Percentiles rank a stretch among this genome's conserved stretches.
Evolutionary conservation across 53 echinoderm and acorn worm species (phyloP).

Genomic region (Temnopleurus reevesii): DNA sequence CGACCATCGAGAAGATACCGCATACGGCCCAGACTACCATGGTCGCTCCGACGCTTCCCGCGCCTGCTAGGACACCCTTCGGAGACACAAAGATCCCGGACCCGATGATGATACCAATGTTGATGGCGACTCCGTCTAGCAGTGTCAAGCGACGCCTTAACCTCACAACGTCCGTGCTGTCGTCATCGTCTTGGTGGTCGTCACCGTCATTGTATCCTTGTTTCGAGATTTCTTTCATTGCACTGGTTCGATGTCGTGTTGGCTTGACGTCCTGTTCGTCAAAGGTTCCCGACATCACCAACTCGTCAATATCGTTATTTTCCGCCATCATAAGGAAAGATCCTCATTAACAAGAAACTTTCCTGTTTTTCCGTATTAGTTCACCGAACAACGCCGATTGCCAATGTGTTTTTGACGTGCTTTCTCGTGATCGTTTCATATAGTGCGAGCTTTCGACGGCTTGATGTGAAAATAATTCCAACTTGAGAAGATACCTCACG

Average conservation of each 20-base stretch:
- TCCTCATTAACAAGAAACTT: too few relatives aligned
- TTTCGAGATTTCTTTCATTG: constrained; percentile 10
- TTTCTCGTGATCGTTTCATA: too few relatives aligned
- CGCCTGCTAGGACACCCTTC: constrained; percentile 76
- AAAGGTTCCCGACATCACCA: not conserved
- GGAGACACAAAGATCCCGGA: constrained; percentile 91
- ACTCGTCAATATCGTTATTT: not conserved
- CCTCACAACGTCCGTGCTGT: not conserved
- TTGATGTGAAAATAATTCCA: too few relatives aligned
- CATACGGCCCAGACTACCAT: constrained; percentile 76
- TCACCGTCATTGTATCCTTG: not conserved
- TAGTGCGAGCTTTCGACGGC: too few relatives aligned
- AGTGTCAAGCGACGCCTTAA: constrained; percentile 32
- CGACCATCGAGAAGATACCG: constrained; percentile 78
- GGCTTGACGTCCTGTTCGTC: constrained; percentile 19
- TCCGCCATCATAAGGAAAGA: not conserved
- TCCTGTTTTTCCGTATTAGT: too few relatives aligned
- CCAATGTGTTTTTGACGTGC: too few relatives aligned
- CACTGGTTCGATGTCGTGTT: constrained; percentile 29
- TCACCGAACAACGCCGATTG: too few relatives aligned
- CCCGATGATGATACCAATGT: constrained; percentile 85
- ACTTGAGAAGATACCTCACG: too few relatives aligned
- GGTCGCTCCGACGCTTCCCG: constrained; percentile 79
- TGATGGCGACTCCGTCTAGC: constrained; percentile 73
- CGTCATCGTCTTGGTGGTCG: not conserved